These are phyloP conservation scores for Crypturellus tataupa DNA, from an alignment of 2,797 vertebrate genomes.

Conservation along the genomic window DNA sequence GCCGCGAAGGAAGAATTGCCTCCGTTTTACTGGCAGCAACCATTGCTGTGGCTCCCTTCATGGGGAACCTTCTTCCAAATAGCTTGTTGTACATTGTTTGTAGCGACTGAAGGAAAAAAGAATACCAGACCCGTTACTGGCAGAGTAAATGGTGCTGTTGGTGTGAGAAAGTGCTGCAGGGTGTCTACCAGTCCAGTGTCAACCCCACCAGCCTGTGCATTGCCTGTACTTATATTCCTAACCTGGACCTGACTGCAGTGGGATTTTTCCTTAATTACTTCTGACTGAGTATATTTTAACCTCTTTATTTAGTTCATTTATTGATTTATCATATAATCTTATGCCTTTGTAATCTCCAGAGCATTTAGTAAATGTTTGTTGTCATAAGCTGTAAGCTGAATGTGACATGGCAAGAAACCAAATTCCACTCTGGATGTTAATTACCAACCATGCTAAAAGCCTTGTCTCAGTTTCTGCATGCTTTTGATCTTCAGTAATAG, in stretches of 20 bases:
- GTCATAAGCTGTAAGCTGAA: slow-evolving; percentile 45
- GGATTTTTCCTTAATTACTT: not conserved
- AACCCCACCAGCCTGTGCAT: not conserved
- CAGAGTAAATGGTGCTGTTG: not conserved
- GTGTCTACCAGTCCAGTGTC: not conserved
- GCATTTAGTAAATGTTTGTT: slow-evolving; percentile 60
- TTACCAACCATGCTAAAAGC: slow-evolving; percentile 28
- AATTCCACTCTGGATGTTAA: slow-evolving; percentile 42
- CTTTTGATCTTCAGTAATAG: slow-evolving; percentile 16
- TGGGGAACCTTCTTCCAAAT: not conserved
- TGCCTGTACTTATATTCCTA: not conserved
- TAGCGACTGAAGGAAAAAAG: not conserved
- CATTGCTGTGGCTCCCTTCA: not conserved
- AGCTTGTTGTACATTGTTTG: slow-evolving; percentile 8
- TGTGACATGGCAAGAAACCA: slow-evolving; percentile 52
- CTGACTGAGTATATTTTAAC: not conserved
- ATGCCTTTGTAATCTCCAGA: slow-evolving; percentile 27
- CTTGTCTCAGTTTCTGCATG: slow-evolving; percentile 6
- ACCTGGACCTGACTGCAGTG: not conserved
- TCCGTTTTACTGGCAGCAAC: slow-evolving; percentile 9
- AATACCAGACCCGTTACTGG: not conserved
- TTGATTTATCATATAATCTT: slow-evolving; percentile 52
- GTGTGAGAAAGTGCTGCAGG: not conserved
- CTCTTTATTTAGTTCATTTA: slow-evolving; percentile 49
- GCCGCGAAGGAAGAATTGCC: slow-evolving; percentile 54